Percentiles rank a stretch among this genome's conserved stretches.
Conservation (phyloP, 2,113 vertebrate species). For the Myrmecobius fasciatus region DNA sequence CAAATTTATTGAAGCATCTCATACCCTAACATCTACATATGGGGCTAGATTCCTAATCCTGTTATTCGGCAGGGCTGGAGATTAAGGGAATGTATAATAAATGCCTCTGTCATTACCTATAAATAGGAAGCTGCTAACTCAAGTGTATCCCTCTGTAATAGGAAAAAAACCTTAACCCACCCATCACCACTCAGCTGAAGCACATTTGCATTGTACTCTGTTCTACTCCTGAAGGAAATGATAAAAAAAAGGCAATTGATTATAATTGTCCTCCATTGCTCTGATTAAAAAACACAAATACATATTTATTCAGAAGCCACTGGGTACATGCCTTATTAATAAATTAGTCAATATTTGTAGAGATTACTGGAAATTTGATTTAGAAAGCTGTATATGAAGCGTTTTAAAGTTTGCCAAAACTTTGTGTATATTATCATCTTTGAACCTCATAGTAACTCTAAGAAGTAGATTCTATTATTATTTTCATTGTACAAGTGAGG, state of each 20-base stretch:
- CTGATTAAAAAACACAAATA: constrained; percentile 69
- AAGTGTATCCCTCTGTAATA: constrained; percentile 81
- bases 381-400: neutral
- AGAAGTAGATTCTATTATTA: neutral
- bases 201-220: constrained; percentile 76
- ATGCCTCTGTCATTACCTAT: constrained; percentile 81
- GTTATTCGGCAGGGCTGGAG: constrained; percentile 82
- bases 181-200: constrained; percentile 69
- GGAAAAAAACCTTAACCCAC: constrained; percentile 65
- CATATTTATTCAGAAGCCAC: constrained; percentile 71
- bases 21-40: constrained; percentile 81
- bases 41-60: constrained; percentile 82
- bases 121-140: constrained; percentile 84
- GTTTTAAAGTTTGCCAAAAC: neutral
- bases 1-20: constrained; percentile 82
- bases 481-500: neutral
- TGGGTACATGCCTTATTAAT: constrained; percentile 81
- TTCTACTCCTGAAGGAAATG: constrained; percentile 60
- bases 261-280: constrained; percentile 70
- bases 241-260: constrained; percentile 53
- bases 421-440: neutral
- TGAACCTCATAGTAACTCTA: neutral
- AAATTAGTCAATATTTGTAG: constrained; percentile 80
- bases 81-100: constrained; percentile 87
- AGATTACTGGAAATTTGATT: constrained; percentile 77